Evolutionary conservation across 23 tunicate species (phyloP).

Genomic region (Diplosoma virens): DNA sequence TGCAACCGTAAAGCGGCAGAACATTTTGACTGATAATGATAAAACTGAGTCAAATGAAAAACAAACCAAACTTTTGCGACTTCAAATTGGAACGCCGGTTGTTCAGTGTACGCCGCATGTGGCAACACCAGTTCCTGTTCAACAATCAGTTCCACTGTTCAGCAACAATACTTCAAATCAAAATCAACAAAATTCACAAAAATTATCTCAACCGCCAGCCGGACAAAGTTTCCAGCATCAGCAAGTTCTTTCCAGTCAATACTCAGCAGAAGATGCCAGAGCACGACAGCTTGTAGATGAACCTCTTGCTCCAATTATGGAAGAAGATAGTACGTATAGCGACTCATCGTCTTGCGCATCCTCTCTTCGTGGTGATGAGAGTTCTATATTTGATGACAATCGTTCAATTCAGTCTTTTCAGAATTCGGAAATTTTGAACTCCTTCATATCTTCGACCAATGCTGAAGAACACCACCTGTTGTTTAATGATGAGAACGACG

Average conservation of each 20-base stretch:
- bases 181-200: not conserved
- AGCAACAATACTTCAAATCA: not conserved
- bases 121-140: constrained; percentile 34
- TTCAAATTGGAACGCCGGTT: not conserved
- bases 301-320: constrained; percentile 87
- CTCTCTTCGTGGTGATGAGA: constrained; percentile 42
- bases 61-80: not conserved
- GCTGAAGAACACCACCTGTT: not conserved
- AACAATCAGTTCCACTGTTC: not conserved
- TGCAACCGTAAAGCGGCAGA: not conserved
- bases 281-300: constrained; percentile 78
- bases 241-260: not conserved
- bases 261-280: constrained; percentile 36
- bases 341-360: constrained; percentile 65
- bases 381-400: constrained; percentile 1
- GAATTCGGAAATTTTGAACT: not conserved
- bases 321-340: constrained; percentile 73
- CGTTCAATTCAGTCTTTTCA: not conserved
- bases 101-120: constrained; percentile 9
- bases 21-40: not conserved
- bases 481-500: not conserved
- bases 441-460: not conserved
- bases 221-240: too few relatives aligned
- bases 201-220: not conserved
- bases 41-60: not conserved